Base-by-base conservation (phyloP, 35 echinoderm and acorn worm species). In the Apostichopus californicus region DNA sequence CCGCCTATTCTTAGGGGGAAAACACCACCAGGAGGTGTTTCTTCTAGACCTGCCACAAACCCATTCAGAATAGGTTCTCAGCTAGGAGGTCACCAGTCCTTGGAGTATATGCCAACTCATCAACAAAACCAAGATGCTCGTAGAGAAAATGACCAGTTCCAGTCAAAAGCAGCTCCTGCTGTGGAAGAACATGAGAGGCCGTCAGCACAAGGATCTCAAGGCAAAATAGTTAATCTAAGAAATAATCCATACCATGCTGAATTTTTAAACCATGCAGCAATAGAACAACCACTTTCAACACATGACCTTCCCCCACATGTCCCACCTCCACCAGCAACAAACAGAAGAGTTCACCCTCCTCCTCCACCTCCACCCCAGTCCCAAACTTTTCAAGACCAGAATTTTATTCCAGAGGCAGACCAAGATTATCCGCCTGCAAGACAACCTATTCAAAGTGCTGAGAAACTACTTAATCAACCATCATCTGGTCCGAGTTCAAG, bases 181-280 rank as follows among this genome's bases (percentile, higher is more conserved):
- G 21, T 11, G 12, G 78, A 28, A 54, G 21, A 24, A 18, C 3
- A 11, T 68, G 64, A 68, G 64, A 68, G 18, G 11, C 25, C 80
- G 56, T 57, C 55, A 8, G 46, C 8, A 61, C 58, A 82, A 12
- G 34, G 78, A 22, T 54, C 23, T 11, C 78, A 82, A 15, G 46
- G 12, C 1, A 22, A 53, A 82, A 15, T 26, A 15, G 23, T 18
- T 8, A 53, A 82, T 57, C 22, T 26, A 34, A 66, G 18, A 61
- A 60, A 71, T 18, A 15, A 21, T 72, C 68, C 86, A 22, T 85
- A 85, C 18, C 54, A 85, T 85, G 81, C 81, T 60, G 55, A 85
- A 60, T 58, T 85, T 57, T 85, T 85, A 59, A 85, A 85, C 18
- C 81, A 85, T 21, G 55, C 55, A 58, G 81, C 81, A 57, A 20